Base-by-base conservation (phyloP, 1,140 invertebrate species). In the Caerostris extrusa region DNA sequence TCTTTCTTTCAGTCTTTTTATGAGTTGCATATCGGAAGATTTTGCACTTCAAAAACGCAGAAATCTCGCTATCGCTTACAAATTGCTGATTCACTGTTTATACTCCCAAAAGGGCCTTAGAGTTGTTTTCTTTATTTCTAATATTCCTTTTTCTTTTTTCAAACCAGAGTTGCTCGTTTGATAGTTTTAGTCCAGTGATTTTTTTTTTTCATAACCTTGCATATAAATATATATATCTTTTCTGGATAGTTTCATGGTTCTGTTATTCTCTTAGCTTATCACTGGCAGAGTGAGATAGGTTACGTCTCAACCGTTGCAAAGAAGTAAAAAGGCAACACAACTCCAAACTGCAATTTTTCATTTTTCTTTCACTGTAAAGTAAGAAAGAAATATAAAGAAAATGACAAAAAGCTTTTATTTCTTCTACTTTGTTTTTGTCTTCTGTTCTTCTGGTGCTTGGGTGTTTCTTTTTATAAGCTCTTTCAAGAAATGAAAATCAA, bases 71-170 rank as follows among this genome's bases (percentile, higher is more conserved):
- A 88, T 88, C 86, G 53, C 34, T 61, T 88, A 88, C 58, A 64
- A 88, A 88, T 88, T 64, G 86, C 86, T 88, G 86, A 88, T 88
- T 88, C 86, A 88, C 86, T 88, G 61, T 88, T 88, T 88, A 64
- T 88, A 88, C 53, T 88, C 86, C 86, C 86, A 53, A 53, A n/a
- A 88, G 61, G 86, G 19, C n/a, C 60, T 57, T 88, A n/a, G 12
- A 64, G n/a, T 60, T 58, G 64, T 88, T 64, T 88, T 50, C 34
- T 50, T 77, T 50, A 34, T 81, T n/a, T 81, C n/a, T 67, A 67
- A 67, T n/a, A 58, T 88, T 64, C 14, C 57, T 64, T 88, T 67
- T n/a, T 7, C 7, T 53, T 12, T 77, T 77, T 77, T 88, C 50
- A 58, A 77, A 77, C 71, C 71, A 53, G 71, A 77, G 71, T 77